Evolutionary conservation across 2,888 invertebrate genomes (phyloP).

Genomic region (Melieria crassipennis): DNA sequence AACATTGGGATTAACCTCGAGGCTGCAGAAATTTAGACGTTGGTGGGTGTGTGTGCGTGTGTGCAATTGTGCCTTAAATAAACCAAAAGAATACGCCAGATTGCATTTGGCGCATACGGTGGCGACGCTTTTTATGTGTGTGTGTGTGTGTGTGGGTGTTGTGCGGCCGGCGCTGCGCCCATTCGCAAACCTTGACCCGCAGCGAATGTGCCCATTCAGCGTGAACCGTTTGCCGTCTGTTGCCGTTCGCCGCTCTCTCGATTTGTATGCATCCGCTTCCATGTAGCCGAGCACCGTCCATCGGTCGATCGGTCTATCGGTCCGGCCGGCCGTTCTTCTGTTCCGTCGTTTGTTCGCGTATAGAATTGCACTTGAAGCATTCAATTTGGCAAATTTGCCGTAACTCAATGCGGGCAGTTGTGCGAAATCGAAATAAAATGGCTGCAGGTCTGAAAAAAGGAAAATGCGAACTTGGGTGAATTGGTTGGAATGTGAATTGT

Average conservation of each 20-base stretch:
- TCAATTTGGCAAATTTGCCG: slow-evolving; percentile 22
- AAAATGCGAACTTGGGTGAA: too few species aligned
- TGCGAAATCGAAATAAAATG: not conserved
- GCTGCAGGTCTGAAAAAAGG: too few species aligned
- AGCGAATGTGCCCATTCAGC: not conserved
- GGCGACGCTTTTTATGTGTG: too few species aligned
- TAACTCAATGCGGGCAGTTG: too few species aligned
- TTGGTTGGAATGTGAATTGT: too few species aligned
- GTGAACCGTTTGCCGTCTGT: not conserved
- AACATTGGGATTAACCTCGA: slow-evolving; percentile 29
- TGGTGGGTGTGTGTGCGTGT: not conserved
- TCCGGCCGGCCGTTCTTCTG: slow-evolving; percentile 12
- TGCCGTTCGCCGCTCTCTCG: slow-evolving; percentile 15
- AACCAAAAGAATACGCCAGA: slow-evolving; percentile 26
- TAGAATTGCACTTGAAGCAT: slow-evolving; percentile 16
- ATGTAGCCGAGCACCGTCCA: slow-evolving; percentile 16
- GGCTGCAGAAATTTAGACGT: not conserved
- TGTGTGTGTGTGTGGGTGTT: too few species aligned
- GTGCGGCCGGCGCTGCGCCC: too few species aligned
- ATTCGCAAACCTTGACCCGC: slow-evolving; percentile 20
- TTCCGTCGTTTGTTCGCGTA: not conserved
- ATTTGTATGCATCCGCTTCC: slow-evolving; percentile 29
- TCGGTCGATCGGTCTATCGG: not conserved
- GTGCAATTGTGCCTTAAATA: not conserved
- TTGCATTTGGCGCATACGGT: slow-evolving; percentile 26